These are phyloP conservation scores for Pantala flavescens DNA, from an alignment of 1,140 invertebrate genomes.

Conservation along the genomic window DNA sequence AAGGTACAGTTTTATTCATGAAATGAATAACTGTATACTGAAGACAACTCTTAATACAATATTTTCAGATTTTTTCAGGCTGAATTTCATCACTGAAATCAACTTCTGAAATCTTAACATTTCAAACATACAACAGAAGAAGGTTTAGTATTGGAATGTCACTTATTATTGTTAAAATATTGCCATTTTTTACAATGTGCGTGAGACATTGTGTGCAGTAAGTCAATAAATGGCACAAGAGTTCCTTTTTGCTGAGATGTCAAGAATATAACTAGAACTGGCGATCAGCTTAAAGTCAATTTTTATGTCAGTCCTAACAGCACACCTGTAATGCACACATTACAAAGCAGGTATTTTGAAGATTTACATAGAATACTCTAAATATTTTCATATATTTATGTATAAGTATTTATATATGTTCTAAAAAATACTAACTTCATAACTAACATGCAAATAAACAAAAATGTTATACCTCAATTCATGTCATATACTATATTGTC, in stretches of 20 bases:
- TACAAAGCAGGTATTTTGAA: neutral
- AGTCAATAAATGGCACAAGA: neutral
- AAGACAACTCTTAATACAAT: too few species aligned
- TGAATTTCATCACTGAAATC: too few species aligned
- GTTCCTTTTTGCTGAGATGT: neutral
- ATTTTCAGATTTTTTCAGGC: too few species aligned
- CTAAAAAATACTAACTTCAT: neutral
- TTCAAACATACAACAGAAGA: too few species aligned
- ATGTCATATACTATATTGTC: neutral
- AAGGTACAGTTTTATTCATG: too few species aligned
- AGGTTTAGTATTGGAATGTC: neutral
- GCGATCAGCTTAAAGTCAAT: neutral
- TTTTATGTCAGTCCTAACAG: neutral
- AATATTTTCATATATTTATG: too few species aligned
- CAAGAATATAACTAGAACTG: neutral
- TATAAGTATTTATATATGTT: neutral
- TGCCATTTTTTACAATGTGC: slow-evolving; percentile 2
- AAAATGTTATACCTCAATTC: neutral
- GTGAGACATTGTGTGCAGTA: neutral
- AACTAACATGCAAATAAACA: neutral
- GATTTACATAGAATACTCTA: neutral
- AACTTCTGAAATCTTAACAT: too few species aligned
- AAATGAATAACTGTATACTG: too few species aligned
- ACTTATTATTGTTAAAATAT: neutral
- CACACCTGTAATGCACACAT: slow-evolving; percentile 4